Evolutionary conservation across 2,888 invertebrate species (phyloP).

Genomic region (Ashinkailepas kermadecensis): DNA sequence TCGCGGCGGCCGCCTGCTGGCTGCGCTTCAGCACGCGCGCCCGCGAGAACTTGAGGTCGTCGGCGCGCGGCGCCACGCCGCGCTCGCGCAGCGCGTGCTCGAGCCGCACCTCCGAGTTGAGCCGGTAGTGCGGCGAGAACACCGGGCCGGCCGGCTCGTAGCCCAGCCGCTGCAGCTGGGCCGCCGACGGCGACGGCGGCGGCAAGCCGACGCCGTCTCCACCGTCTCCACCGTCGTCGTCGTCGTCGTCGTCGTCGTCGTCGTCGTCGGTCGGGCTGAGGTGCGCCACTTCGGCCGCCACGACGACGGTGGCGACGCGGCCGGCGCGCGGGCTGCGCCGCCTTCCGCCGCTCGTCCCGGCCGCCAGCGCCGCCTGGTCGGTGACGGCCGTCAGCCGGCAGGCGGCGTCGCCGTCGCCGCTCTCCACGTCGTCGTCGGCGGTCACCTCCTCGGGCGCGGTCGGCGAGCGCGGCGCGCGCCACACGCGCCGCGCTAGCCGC

Average conservation of each 20-base stretch:
- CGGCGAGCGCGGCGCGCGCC: background rate
- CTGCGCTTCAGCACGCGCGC: background rate
- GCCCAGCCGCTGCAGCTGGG: background rate
- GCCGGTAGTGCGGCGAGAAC: conserved; percentile 2
- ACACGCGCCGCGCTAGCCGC: background rate
- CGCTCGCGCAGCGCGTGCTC: background rate
- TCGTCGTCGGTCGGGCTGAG: background rate
- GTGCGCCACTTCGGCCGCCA: background rate
- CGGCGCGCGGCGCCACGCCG: background rate
- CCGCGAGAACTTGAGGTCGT: background rate
- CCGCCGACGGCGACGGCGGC: background rate
- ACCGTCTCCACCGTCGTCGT: too few species aligned
- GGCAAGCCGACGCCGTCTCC: too few species aligned
- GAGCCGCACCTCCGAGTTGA: background rate
- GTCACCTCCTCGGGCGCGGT: background rate
- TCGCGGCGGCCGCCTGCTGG: background rate
- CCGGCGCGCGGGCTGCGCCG: background rate
- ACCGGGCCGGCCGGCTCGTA: background rate
- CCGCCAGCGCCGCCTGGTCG: background rate
- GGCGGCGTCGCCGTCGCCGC: background rate
- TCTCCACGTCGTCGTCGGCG: background rate
- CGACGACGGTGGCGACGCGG: background rate
- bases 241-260: background rate
- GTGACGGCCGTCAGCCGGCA: background rate
- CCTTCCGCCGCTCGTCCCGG: background rate